A percentile compares a stretch with the other conserved stretches of the same genome.
These are phyloP conservation scores for Macrotrachela quadricornifera DNA, from an alignment of 1,140 invertebrate genomes.

Conservation along the genomic window DNA sequence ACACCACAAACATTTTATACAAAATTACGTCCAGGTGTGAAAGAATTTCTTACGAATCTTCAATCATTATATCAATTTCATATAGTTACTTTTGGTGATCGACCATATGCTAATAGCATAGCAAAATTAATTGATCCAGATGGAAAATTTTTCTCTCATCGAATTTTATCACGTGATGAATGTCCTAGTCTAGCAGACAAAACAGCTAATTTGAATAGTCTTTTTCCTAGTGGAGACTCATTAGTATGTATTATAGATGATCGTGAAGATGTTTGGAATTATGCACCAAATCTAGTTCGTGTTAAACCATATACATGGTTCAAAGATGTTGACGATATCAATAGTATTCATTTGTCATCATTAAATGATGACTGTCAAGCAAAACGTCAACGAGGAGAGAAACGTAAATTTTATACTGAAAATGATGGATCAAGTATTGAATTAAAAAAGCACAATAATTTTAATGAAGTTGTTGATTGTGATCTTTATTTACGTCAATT, in stretches of 20 bases:
- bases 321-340: constrained; percentile 86
- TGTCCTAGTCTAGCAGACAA: constrained; percentile 86
- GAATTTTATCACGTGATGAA: constrained; percentile 90
- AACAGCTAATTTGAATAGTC: constrained; percentile 50
- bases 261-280: constrained; percentile 93
- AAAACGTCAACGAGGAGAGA: no score
- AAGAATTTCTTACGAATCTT: constrained; percentile 61
- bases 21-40: constrained; percentile 61
- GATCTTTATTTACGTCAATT: constrained; percentile 1
- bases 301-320: constrained; percentile 96
- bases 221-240: constrained; percentile 91
- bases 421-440: no score
- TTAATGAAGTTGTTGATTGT: neutral
- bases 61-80: constrained; percentile 76
- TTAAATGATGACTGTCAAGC: no score
- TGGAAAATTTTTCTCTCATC: constrained; percentile 67
- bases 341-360: constrained; percentile 63
- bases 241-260: constrained; percentile 98
- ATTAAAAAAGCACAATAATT: no score
- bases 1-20: constrained; percentile 32
- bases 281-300: constrained; percentile 74
- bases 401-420: no score
- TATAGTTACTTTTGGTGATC: constrained; percentile 89
- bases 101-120: constrained; percentile 89
- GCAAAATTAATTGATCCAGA: constrained; percentile 68